Evolutionary conservation across 2,113 vertebrate species (phyloP), one percentile per base, ranked within the genome.

Genomic region (Macroglossus sobrinus): DNA sequence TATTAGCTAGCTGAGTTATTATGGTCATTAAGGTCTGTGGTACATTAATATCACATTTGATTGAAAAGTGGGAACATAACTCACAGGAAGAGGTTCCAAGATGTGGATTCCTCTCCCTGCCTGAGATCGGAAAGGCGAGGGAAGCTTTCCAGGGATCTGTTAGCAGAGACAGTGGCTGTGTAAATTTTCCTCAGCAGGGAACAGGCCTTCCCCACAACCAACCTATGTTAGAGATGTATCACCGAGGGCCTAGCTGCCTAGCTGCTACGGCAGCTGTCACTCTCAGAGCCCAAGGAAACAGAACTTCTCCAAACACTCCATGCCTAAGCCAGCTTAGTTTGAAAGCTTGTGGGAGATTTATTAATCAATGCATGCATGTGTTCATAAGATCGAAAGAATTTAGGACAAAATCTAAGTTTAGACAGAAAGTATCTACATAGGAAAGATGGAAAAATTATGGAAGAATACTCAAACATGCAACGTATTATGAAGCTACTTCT

Each of bases 351-450:
- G n/a, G 22, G 82, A 26, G 59, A 40, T 78, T 40, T 57, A 80
- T 81, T 84, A 57, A 93, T 15, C n/a, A 79, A 69, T 21, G 33
- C 30, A 64, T 45, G 69, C 74, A 50, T 64, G 55, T 35, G 38
- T 84, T 57, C 90, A 82, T 9, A 89, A 45, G 26, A 94, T 78
- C 45, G 76, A 95, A 92, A 90, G 66, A 50, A 87, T 59, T 59
- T 90, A 76, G 84, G 43, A 19, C n/a, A 91, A 92, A 84, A 84
- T 68, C 30, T 90, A 90, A 74, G 71, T 72, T 69, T 68, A 96
- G 71, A 84, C 75, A 95, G 2, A 94, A n/a, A 19, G 5, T 15
- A 12, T 82, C 57, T 63, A 53, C 30, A 79, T 0, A 64, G 38
- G 35, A 92, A 84, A 82, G 50, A 57, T 15, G 78, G 72, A 90